Percentiles rank a stretch among this genome's conserved stretches.
These are phyloP conservation scores for Aspiorhynchus laticeps DNA, from an alignment of 2,113 vertebrate species.

Conservation along the genomic window DNA sequence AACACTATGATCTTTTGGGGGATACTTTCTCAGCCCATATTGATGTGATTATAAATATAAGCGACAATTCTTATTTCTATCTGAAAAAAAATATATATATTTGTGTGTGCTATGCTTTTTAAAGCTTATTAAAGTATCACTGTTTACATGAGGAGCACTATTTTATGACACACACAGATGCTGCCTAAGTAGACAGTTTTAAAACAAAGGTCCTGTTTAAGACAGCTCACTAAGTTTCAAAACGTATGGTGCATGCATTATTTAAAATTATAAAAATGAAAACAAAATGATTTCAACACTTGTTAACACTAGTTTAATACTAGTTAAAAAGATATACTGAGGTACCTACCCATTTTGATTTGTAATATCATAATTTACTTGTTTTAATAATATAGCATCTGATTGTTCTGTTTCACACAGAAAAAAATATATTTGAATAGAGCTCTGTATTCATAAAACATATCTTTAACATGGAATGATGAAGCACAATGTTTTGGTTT, in stretches of 20 bases:
- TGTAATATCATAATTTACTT: neutral
- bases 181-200: neutral
- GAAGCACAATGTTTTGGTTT: conserved; percentile 3
- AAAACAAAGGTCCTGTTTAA: neutral
- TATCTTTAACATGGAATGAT: neutral
- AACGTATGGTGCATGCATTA: neutral
- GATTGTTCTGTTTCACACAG: neutral
- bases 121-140: neutral
- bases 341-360: neutral
- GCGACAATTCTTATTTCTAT: neutral
- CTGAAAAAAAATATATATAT: neutral
- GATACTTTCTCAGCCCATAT: too few relatives aligned
- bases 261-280: neutral
- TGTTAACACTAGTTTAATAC: neutral
- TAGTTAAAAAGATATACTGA: neutral
- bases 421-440: neutral
- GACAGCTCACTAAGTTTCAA: neutral
- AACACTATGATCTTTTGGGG: too few relatives aligned
- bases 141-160: neutral
- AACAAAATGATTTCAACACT: neutral
- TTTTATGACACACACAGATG: neutral
- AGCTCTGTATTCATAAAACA: neutral
- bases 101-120: neutral
- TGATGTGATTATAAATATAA: neutral
- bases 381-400: neutral